These are phyloP conservation scores for Plagodis pulveraria DNA, from an alignment of 2,888 invertebrate species.

Conservation along the genomic window DNA sequence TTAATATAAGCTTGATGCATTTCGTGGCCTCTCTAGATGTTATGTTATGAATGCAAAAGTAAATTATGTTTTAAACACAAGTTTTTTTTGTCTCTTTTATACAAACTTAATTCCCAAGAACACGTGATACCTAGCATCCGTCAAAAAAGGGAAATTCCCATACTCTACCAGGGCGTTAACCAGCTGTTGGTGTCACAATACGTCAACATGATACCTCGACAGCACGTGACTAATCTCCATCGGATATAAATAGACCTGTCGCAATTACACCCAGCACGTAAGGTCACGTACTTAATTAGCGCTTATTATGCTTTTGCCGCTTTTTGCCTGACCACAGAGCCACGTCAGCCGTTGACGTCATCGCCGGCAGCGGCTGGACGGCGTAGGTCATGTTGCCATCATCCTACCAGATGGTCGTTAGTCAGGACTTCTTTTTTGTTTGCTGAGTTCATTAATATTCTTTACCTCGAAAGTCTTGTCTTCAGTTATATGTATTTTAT, in stretches of 20 bases:
- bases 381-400: constrained; percentile 4
- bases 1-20: too few species aligned
- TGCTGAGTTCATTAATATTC: not conserved
- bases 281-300: constrained; percentile 29
- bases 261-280: constrained; percentile 18
- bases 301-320: constrained; percentile 8
- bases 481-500: too few species aligned
- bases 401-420: constrained; percentile 1
- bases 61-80: too few species aligned
- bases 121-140: too few species aligned
- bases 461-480: too few species aligned
- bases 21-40: too few species aligned
- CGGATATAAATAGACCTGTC: constrained; percentile 50
- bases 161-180: constrained; percentile 29
- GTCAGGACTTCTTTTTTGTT: not conserved
- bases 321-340: constrained; percentile 17
- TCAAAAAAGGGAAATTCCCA: not conserved
- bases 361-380: not conserved
- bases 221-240: constrained; percentile 45
- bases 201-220: constrained; percentile 31
- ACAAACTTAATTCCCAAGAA: too few species aligned
- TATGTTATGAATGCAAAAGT: too few species aligned
- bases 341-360: constrained; percentile 10
- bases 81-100: too few species aligned
- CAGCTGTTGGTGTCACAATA: constrained; percentile 47